Conservation (phyloP, 2,113 vertebrate species). For the Ctenomys sociabilis region DNA sequence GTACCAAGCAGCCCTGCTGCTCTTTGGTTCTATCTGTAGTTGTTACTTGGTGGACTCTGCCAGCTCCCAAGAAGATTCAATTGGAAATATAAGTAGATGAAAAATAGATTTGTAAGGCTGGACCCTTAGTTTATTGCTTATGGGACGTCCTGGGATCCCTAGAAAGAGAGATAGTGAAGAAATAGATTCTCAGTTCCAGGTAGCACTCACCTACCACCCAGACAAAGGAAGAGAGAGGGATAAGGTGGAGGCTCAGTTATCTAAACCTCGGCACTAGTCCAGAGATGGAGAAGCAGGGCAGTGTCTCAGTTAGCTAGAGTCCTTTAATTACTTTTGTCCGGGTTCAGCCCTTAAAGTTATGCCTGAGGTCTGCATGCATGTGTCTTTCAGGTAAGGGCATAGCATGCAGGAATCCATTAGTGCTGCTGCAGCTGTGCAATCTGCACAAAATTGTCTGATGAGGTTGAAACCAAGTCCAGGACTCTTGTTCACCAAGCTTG, state of each 20-base stretch:
- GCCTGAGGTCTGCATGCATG: background rate
- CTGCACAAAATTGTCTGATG: background rate
- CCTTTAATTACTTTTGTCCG: background rate
- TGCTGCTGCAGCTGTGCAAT: background rate
- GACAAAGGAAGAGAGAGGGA: background rate
- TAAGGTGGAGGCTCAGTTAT: background rate
- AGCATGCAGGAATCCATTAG: background rate
- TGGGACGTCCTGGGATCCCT: background rate
- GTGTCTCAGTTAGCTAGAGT: background rate
- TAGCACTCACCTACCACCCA: background rate
- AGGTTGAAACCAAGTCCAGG: background rate
- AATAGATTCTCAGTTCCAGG: background rate
- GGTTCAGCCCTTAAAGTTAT: background rate
- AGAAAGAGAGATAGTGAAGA: background rate
- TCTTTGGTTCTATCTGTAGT: background rate
- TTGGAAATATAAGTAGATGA: background rate
- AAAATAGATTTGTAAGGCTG: background rate
- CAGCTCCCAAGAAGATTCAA: background rate
- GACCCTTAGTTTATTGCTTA: background rate
- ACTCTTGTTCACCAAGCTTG: background rate
- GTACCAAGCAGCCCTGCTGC: background rate
- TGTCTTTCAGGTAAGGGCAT: background rate
- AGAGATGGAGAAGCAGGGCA: background rate
- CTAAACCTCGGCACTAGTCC: background rate
- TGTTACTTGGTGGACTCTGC: background rate